Evolutionary conservation across 2,797 vertebrate species (phyloP), one percentile per base, ranked within the genome.

Genomic region (Galago senegalensis): DNA sequence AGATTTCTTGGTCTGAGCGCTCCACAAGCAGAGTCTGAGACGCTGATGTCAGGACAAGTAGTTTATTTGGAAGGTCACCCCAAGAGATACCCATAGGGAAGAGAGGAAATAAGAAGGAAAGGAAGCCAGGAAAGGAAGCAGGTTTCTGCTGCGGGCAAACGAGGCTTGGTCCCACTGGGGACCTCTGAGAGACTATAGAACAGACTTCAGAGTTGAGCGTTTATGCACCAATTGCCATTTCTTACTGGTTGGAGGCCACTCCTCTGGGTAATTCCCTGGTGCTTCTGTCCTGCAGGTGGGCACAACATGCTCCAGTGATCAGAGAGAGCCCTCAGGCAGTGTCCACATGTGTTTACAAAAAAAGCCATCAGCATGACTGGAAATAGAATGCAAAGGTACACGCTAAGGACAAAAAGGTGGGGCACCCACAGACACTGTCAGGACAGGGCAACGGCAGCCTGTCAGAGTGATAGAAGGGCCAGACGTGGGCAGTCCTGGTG

Each of bases 81-180:
- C 12, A 60, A 76, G 79, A 91, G 80, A 18, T 10, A 37, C 37
- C n/a, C 46, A 31, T 5, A 61, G 34, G 40, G 18, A 82, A 69
- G 61, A 77, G 11, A 96, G 9, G 61, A 69, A 56, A 72, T 61
- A 65, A 83, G 58, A 63, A 85, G 63, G 11, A 12, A 67, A 87
- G 56, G 67, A 89, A 85, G 80, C 17, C 80, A 49, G 23, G 6
- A 25, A 5, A 27, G n/a, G 58, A 11, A 70, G 58, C 29, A 58
- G 27, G 21, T 40, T 63, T 4, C 29, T 75, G 20, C 16, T 21
- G 60, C 82, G 43, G 40, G 46, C 34, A 43, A 10, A 40, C 20
- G 43, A 16, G 7, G 12, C 23, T 72, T 14, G 18, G 16, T 4
- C 2, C 31, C 49, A 4, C 21, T 20, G 40, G 21, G 12, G 12